Evolutionary conservation across 2,113 vertebrate species (phyloP), one percentile per base, ranked within the genome.

Genomic region (Sardina pilchardus): DNA sequence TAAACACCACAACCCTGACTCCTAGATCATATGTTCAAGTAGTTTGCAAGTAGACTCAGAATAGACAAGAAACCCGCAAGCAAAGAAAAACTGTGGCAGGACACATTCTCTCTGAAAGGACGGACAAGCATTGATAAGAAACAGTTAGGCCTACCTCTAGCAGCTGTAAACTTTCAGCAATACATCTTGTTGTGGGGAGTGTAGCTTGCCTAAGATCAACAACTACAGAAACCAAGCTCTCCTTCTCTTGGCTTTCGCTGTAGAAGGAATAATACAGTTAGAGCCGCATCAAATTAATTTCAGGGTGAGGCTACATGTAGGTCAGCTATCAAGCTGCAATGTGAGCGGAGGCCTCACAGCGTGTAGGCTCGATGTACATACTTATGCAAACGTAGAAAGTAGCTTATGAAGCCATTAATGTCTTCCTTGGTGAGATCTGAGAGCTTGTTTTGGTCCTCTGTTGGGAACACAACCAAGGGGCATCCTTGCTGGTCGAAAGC

Each of bases 401-500:
- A 95, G 21, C 86, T 89, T 30, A 96, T 92, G 88, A 96, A 95
- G 87, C 93, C 90, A 19, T 91, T 92, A 87, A 95, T 91, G 84
- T 96, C 93, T 56, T 90, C 90, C 83, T 87, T 92, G 88, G 88
- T 91, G 84, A 95, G 84, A 0, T 92, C 89, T 6, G 90, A 84
- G 1, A 96, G 90, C 56, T 85, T 93, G 53, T 4, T 24, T 8
- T 94, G 95, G 75, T 84, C 82, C 0, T 93, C 93, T 0, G 82
- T 88, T 0, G 95, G 95, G 81, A 96, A 95, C 56, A 95, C 0
- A 1, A 96, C 67, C 88, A 96, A 81, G 16, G 93, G 93, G 85
- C 90, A 94, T 4, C 95, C 95, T 34, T 94, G 92, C 47, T 92
- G 95, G 86, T 96, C 95, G 71, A 94, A 95, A 1, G 91, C 89